Evolutionary conservation across 2,888 invertebrate genomes (phyloP).

Genomic region (Cistogaster globosa): DNA sequence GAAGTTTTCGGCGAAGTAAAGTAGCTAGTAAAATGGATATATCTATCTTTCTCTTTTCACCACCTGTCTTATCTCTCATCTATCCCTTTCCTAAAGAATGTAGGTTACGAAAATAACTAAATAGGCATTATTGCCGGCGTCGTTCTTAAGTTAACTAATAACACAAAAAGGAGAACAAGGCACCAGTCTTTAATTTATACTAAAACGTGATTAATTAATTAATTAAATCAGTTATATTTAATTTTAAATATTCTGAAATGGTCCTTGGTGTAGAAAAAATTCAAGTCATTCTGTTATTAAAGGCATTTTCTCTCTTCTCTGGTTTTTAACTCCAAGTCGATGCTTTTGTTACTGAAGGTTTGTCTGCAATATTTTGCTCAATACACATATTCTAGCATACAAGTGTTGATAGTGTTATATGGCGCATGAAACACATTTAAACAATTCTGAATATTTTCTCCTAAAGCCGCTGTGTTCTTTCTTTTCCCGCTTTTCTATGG

Average conservation of each 20-base stretch:
- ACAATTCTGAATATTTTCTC: constrained; percentile 48
- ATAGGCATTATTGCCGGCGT: too few species aligned
- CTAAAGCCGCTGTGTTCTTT: not conserved
- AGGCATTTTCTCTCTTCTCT: constrained; percentile 10
- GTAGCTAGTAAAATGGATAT: too few species aligned
- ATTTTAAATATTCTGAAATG: not conserved
- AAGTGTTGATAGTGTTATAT: constrained; percentile 49
- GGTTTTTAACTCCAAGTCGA: constrained; percentile 13
- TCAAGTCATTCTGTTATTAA: constrained; percentile 35
- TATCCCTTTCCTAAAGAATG: too few species aligned
- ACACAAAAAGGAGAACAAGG: too few species aligned
- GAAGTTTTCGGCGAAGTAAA: too few species aligned
- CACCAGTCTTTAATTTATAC: too few species aligned
- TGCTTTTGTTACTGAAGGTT: constrained; percentile 23
- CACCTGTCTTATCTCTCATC: too few species aligned
- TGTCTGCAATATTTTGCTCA: constrained; percentile 23
- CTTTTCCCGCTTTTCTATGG: not conserved
- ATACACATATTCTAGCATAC: not conserved
- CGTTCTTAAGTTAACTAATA: too few species aligned
- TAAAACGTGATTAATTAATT: too few species aligned
- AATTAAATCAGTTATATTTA: not conserved
- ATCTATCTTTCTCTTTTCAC: too few species aligned
- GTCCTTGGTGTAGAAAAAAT: constrained; percentile 2
- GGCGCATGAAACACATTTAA: constrained; percentile 45
- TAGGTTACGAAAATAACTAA: too few species aligned